A percentile compares a stretch with the other conserved stretches of the same genome.
Evolutionary conservation across 2,888 invertebrate species (phyloP).

Genomic region (Nesidiocoris tenuis): DNA sequence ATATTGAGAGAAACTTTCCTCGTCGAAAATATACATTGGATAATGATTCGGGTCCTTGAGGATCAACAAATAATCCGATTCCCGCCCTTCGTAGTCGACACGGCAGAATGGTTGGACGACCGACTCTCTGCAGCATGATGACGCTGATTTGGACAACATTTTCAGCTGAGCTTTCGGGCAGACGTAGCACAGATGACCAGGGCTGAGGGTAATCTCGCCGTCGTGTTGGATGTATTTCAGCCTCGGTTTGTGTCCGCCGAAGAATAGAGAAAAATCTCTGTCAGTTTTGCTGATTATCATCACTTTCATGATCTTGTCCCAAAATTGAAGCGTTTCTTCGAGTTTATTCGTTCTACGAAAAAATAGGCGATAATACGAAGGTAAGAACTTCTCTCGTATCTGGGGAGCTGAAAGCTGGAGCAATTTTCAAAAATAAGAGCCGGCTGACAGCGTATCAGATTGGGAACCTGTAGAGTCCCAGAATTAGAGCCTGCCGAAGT

Average conservation of each 20-base stretch:
- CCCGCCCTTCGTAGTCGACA: background rate
- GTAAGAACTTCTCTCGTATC: too few species aligned
- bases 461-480: too few species aligned
- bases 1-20: background rate
- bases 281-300: conserved; percentile 14
- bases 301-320: background rate
- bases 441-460: too few species aligned
- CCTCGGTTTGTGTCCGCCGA: background rate
- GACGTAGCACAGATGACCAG: background rate
- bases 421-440: too few species aligned
- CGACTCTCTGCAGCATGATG: background rate
- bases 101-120: conserved; percentile 3
- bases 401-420: too few species aligned
- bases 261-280: conserved; percentile 11
- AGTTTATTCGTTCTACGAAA: conserved; percentile 1
- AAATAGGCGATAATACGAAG: too few species aligned
- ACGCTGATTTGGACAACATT: background rate
- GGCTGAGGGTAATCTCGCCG: background rate
- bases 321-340: background rate
- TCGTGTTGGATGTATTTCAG: conserved; percentile 1
- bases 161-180: background rate
- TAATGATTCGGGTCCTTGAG: conserved; percentile 1
- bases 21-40: background rate
- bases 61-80: background rate
- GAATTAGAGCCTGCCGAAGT: too few species aligned